Evolutionary conservation across 1,140 invertebrate genomes (phyloP), one percentile per base, ranked within the genome.

Genomic region (Anthonomus grandis): DNA sequence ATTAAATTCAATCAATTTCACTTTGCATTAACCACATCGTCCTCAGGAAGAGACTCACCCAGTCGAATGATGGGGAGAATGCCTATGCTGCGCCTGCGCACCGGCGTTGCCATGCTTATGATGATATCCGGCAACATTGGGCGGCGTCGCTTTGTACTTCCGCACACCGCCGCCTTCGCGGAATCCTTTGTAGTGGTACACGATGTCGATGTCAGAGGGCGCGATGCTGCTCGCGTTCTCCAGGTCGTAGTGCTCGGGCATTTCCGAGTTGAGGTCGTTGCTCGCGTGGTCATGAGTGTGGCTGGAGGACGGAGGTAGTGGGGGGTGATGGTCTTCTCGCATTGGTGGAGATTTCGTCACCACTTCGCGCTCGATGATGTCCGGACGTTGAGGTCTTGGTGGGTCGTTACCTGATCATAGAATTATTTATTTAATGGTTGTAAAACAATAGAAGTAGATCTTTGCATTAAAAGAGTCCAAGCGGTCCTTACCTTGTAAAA

Each of bases 211-310:
- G 73, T 97, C 95, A 9, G 93, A 95, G 0, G 95, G 94, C 0
- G 95, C 95, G 61, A 98, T 97, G 0, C 92, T 95, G 71, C 93
- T 95, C 0, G 94, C 93, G 75, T 97, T 97, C 74, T 98, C 95
- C 47, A 98, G 76, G 72, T 98, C 95, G 68, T 98, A 97, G 70
- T 95, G 94, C 71, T 97, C 95, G 0, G 93, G 93, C 60, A 90
- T 82, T 71, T 96, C 93, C 0, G 88, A 86, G 70, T 89, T 86
- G 45, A 86, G 70, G 60, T 85, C 82, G 53, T 81, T 82, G 49
- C 18, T 45, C 4, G 78, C 78, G 49, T 88, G 85, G 15, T 80
- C 78, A 49, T 88, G 85, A 0, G 81, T 80, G 63, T 86, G 85
- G 69, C 81, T 84, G 17, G 80, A 78, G 1, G 82, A 80, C 3